Conservation (phyloP, 2,797 vertebrate species). For the Propithecus perrieri region DNA sequence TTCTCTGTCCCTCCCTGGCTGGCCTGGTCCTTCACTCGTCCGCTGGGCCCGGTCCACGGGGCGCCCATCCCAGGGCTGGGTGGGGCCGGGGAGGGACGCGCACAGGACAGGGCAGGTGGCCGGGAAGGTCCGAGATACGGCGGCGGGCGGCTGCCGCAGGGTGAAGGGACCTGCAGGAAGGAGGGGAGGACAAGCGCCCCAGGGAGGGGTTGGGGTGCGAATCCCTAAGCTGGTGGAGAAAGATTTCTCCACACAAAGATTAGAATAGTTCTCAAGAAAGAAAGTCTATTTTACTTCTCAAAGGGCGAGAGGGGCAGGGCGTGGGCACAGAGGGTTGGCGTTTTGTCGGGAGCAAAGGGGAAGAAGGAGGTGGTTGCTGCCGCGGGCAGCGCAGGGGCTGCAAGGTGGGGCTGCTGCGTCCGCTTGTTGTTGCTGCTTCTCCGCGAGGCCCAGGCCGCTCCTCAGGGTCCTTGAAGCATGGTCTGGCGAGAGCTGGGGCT, state of each 20-base stretch:
- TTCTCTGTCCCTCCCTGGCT: neutral
- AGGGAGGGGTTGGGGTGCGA: too few relatives aligned
- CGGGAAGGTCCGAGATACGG: too few relatives aligned
- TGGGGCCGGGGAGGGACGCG: neutral
- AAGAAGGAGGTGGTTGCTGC: neutral
- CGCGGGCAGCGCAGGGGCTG: too few relatives aligned
- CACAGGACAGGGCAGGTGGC: too few relatives aligned
- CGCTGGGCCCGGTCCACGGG: neutral
- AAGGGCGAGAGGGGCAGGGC: too few relatives aligned
- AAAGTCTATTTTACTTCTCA: neutral
- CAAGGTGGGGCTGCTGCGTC: too few relatives aligned
- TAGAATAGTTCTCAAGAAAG: neutral
- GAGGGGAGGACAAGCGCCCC: too few relatives aligned
- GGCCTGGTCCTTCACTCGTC: neutral
- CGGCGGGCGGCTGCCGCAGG: too few relatives aligned
- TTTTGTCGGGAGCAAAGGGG: neutral
- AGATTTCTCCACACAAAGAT: neutral
- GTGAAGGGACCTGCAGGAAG: too few relatives aligned
- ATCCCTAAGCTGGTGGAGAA: neutral
- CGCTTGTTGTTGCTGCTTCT: too few relatives aligned
- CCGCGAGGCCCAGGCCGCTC: too few relatives aligned
- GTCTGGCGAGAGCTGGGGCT: neutral
- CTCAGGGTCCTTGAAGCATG: too few relatives aligned
- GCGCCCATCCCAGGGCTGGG: neutral
- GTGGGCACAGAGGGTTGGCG: neutral